Evolutionary conservation across 2,888 invertebrate genomes (phyloP).

Genomic region (Volucella bombylans): DNA sequence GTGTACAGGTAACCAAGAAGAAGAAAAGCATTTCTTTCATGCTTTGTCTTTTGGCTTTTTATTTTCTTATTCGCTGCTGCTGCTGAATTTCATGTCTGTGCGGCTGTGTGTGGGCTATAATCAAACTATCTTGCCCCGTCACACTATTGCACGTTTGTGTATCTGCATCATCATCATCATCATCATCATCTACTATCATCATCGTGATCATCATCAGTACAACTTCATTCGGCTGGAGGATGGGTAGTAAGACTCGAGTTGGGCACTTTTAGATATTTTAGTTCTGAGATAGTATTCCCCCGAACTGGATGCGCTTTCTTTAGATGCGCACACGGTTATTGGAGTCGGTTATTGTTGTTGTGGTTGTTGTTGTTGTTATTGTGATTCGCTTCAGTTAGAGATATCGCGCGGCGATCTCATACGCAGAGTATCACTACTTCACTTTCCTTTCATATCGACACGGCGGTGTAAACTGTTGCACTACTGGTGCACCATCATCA

Average conservation of each 20-base stretch:
- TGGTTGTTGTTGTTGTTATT: not conserved
- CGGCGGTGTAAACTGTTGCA: constrained; percentile 39
- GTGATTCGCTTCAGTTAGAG: constrained; percentile 33
- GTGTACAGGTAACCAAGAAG: too few species aligned
- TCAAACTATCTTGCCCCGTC: constrained; percentile 68
- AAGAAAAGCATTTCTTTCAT: constrained; percentile 58
- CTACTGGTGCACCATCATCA: constrained; percentile 51
- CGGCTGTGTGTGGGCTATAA: constrained; percentile 53
- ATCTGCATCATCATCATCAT: constrained; percentile 58
- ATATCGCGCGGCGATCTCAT: constrained; percentile 67
- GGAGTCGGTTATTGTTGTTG: constrained; percentile 54
- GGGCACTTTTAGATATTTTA: constrained; percentile 78
- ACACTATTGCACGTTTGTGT: constrained; percentile 55
- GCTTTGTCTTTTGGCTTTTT: constrained; percentile 61
- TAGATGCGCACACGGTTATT: constrained; percentile 70
- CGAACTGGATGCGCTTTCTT: constrained; percentile 77
- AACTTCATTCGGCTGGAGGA: constrained; percentile 47
- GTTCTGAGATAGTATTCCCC: constrained; percentile 81
- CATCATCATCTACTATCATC: constrained; percentile 41
- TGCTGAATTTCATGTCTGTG: constrained; percentile 56
- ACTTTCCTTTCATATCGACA: constrained; percentile 50
- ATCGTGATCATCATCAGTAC: constrained; percentile 1
- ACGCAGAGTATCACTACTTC: constrained; percentile 71
- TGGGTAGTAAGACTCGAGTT: constrained; percentile 72
- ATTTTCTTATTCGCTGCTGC: constrained; percentile 31